Conservation (phyloP, 2,888 invertebrate genomes). For the Xestia rhomboidea region DNA sequence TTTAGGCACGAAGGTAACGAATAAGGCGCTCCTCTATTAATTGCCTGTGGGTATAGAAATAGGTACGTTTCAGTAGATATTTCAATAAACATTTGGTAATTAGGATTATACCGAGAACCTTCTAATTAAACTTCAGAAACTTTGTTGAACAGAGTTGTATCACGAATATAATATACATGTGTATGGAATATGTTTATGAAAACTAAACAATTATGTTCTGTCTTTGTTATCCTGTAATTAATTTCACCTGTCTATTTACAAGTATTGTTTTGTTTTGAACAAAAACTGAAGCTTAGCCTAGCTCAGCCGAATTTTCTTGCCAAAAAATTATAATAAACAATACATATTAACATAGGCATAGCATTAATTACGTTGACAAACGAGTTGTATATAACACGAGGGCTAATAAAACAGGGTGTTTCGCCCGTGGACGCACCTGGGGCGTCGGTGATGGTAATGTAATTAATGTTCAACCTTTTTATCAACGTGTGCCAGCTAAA, state of each 20-base stretch:
- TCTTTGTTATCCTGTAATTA: neutral
- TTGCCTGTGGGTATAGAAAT: neutral
- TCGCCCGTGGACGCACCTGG: constrained; percentile 66
- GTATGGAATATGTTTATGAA: constrained; percentile 6
- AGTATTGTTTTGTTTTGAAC: neutral
- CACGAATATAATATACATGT: neutral
- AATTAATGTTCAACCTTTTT: constrained; percentile 79
- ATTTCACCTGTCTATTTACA: constrained; percentile 15
- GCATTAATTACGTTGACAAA: constrained; percentile 69
- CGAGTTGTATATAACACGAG: constrained; percentile 63
- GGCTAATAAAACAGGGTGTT: constrained; percentile 72
- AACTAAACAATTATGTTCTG: neutral
- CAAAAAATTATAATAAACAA: constrained; percentile 52
- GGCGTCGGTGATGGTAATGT: constrained; percentile 69
- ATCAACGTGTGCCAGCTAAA: constrained; percentile 66
- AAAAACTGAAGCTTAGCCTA: neutral
- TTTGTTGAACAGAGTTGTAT: constrained; percentile 15
- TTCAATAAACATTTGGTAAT: constrained; percentile 28
- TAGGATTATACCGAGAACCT: constrained; percentile 15
- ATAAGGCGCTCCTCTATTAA: constrained; percentile 15
- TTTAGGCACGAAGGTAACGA: constrained; percentile 8
- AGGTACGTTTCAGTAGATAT: neutral
- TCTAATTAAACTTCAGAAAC: constrained; percentile 22
- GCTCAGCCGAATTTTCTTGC: constrained; percentile 32
- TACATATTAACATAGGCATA: constrained; percentile 62